These are phyloP conservation scores for Clarias laeviceps DNA, from an alignment of 2,797 vertebrate genomes.

Conservation along the genomic window DNA sequence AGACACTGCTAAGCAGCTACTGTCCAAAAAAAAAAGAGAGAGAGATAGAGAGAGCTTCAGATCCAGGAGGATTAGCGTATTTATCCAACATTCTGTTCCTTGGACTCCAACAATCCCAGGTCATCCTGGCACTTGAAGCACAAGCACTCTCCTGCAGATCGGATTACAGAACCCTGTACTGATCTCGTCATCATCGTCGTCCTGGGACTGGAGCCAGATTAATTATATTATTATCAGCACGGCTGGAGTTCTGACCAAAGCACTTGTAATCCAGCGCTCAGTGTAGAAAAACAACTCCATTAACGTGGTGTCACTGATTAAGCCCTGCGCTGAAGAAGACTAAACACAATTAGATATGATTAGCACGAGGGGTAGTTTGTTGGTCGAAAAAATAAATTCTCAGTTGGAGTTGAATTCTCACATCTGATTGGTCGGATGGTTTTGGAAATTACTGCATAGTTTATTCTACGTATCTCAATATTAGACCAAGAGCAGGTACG, in stretches of 20 bases:
- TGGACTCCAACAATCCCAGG: not conserved
- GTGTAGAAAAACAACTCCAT: slow-evolving; percentile 30
- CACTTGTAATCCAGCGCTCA: slow-evolving; percentile 49
- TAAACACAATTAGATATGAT: slow-evolving; percentile 13
- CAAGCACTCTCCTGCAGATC: slow-evolving; percentile 58
- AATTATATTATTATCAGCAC: slow-evolving; percentile 26
- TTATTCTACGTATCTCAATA: too few species aligned
- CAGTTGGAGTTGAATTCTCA: not conserved
- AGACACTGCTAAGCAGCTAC: not conserved
- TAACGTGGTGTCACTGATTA: slow-evolving; percentile 9
- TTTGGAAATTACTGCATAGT: too few species aligned
- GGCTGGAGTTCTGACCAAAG: slow-evolving; percentile 34
- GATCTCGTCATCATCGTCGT: slow-evolving; percentile 11
- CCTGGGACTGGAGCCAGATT: slow-evolving; percentile 26
- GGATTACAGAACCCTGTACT: slow-evolving; percentile 44
- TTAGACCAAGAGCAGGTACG: not conserved
- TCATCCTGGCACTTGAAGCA: not conserved
- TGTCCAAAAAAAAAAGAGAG: not conserved
- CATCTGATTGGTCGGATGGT: not conserved
- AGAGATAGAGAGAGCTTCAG: not conserved
- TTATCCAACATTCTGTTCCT: not conserved
- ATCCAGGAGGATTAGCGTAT: not conserved
- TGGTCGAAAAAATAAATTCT: not conserved
- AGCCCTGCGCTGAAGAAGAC: slow-evolving; percentile 10
- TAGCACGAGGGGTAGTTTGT: not conserved